phyloP scores from a whole-genome alignment of 2,888 invertebrate genomes.

The Ectemnius cavifrons region DNA sequence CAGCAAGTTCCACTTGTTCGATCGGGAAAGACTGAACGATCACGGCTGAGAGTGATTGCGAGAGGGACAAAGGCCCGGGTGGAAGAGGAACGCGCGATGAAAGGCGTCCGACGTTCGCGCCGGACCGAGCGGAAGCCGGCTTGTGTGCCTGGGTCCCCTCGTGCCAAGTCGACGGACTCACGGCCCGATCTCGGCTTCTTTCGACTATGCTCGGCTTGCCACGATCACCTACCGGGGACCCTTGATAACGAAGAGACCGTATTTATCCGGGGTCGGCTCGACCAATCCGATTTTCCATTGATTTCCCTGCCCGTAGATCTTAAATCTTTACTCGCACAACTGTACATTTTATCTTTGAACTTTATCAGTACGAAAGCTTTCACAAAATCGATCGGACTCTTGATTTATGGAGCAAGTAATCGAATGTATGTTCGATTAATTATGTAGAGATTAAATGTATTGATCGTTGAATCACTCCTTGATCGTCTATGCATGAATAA shows the following conservation, averaged over 20 bases:
- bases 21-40: not conserved
- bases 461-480: no score
- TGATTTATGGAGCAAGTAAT: no score
- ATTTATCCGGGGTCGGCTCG: slow-evolving; percentile 36
- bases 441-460: no score
- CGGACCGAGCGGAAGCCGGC: slow-evolving; percentile 59
- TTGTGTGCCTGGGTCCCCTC: slow-evolving; percentile 52
- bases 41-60: not conserved
- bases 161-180: slow-evolving; percentile 46
- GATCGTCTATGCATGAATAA: no score
- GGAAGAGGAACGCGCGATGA: slow-evolving; percentile 15
- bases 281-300: no score
- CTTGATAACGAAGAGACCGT: slow-evolving; percentile 46
- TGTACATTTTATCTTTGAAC: no score
- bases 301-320: no score
- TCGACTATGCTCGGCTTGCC: slow-evolving; percentile 55
- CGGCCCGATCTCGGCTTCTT: slow-evolving; percentile 59
- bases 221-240: not conserved
- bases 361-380: no score
- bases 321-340: no score
- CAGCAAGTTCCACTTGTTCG: not conserved
- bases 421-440: no score
- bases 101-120: slow-evolving; percentile 44
- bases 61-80: not conserved
- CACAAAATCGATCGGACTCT: no score